Evolutionary conservation across 35 echinoderm and acorn worm species (phyloP).

Genomic region (Anneissia japonica): DNA sequence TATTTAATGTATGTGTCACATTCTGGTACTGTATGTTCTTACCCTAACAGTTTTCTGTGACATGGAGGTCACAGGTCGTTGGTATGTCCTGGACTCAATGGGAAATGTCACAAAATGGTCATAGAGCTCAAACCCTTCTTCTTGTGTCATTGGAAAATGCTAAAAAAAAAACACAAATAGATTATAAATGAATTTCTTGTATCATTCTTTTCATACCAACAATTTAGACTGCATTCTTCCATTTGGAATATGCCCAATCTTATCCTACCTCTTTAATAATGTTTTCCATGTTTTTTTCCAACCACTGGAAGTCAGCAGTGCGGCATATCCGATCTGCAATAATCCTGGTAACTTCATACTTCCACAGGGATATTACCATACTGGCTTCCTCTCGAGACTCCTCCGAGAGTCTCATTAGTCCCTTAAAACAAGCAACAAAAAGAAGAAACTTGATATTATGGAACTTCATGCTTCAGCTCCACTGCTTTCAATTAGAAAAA

Average conservation of each 20-base stretch:
- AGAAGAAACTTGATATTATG: neutral
- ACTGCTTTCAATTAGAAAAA: too few relatives aligned
- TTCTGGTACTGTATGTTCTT: too few relatives aligned
- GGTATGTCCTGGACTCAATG: slow-evolving; percentile 76
- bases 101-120: slow-evolving; percentile 97
- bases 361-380: slow-evolving; percentile 96
- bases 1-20: too few relatives aligned
- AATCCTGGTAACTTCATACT: slow-evolving; percentile 75
- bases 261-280: slow-evolving; percentile 65
- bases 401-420: slow-evolving; percentile 82
- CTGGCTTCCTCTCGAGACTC: slow-evolving; percentile 83
- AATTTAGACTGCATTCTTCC: neutral
- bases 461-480: too few relatives aligned
- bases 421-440: slow-evolving; percentile 37
- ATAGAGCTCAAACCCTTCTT: slow-evolving; percentile 53
- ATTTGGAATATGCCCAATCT: neutral
- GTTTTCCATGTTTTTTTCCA: slow-evolving; percentile 65
- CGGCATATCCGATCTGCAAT: slow-evolving; percentile 83
- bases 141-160: slow-evolving; percentile 68
- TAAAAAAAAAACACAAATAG: slow-evolving; percentile 7
- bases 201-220: neutral
- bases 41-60: slow-evolving; percentile 96
- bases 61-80: slow-evolving; percentile 85
- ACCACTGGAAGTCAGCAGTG: slow-evolving; percentile 85
- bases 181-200: neutral